These are phyloP conservation scores for Diploptera punctata DNA, from an alignment of 2,888 invertebrate species.

Conservation along the genomic window DNA sequence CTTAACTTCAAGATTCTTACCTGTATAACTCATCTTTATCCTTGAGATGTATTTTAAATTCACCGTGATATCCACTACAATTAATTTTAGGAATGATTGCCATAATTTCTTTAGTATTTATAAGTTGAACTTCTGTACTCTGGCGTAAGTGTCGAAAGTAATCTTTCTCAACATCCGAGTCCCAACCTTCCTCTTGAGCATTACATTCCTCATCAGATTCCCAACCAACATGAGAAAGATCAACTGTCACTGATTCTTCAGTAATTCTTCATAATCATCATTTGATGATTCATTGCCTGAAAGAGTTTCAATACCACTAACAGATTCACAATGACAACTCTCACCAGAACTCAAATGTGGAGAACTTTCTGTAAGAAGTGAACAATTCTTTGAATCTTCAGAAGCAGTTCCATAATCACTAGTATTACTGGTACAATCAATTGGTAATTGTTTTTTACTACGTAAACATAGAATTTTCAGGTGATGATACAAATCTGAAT, in stretches of 20 bases:
- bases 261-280: conserved; percentile 16
- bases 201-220: conserved; percentile 23
- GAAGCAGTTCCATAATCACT: conserved; percentile 46
- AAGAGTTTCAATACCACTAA: conserved; percentile 39
- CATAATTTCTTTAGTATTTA: conserved; percentile 19
- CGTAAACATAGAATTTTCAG: conserved; percentile 8
- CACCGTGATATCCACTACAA: conserved; percentile 27
- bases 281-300: not conserved
- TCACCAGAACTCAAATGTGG: conserved; percentile 28
- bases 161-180: conserved; percentile 20
- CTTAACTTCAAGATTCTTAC: too few relatives aligned
- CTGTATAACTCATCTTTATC: conserved; percentile 21
- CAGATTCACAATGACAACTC: conserved; percentile 38
- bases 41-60: conserved; percentile 33
- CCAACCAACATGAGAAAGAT: conserved; percentile 29
- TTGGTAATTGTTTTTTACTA: not conserved
- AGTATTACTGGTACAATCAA: conserved; percentile 29
- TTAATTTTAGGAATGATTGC: conserved; percentile 37
- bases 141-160: conserved; percentile 27
- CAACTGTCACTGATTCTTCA: not conserved
- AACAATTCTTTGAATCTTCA: conserved; percentile 42
- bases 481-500: conserved; percentile 12
- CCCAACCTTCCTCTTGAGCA: conserved; percentile 10
- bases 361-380: conserved; percentile 25
- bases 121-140: conserved; percentile 24